Percentiles rank a stretch among this genome's conserved stretches.
Conservation (phyloP, 1,140 invertebrate genomes). For the Aphis gossypii region DNA sequence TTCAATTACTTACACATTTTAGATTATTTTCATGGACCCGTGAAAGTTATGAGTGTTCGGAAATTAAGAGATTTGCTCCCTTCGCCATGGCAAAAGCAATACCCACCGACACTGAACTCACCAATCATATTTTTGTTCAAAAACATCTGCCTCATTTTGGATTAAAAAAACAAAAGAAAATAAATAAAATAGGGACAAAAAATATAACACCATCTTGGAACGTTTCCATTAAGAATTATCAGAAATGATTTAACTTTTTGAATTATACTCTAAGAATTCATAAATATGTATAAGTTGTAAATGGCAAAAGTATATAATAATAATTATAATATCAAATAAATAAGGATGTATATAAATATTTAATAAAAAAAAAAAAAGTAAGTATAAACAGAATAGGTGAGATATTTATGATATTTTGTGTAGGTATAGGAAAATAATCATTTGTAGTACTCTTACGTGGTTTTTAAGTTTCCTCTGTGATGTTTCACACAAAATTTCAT, state of each 20-base stretch:
- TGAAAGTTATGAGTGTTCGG: constrained; percentile 37
- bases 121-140: constrained; percentile 54
- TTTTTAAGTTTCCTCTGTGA: neutral
- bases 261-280: constrained; percentile 45
- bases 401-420: neutral
- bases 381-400: neutral
- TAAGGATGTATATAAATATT: constrained; percentile 22
- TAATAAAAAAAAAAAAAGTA: neutral
- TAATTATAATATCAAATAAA: constrained; percentile 3
- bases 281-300: constrained; percentile 51
- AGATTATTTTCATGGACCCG: constrained; percentile 28
- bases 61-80: constrained; percentile 36
- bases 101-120: neutral
- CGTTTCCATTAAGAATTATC: constrained; percentile 54
- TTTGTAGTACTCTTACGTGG: neutral
- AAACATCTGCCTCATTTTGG: constrained; percentile 44
- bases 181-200: constrained; percentile 30
- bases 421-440: neutral
- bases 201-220: constrained; percentile 50
- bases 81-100: neutral
- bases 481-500: neutral
- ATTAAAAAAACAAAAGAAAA: constrained; percentile 41
- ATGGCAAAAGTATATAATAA: constrained; percentile 17
- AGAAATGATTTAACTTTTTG: constrained; percentile 46
- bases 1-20: constrained; percentile 39